These are phyloP conservation scores for Euzetes globulus DNA, from an alignment of 2,888 invertebrate genomes.

Conservation along the genomic window DNA sequence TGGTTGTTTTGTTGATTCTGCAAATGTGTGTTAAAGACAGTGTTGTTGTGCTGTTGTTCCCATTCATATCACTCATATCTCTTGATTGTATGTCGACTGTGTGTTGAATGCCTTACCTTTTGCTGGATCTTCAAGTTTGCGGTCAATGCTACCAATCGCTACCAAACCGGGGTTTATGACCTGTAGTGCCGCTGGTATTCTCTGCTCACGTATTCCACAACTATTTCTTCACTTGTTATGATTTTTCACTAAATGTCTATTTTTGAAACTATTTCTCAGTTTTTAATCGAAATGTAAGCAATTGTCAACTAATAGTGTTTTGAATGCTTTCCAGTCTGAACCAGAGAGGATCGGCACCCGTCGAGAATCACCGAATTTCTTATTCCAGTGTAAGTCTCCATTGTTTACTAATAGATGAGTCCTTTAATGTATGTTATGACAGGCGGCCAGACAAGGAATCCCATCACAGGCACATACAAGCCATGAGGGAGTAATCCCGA, in stretches of 20 bases:
- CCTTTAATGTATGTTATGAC: not conserved
- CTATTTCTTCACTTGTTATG: not conserved
- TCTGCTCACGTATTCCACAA: constrained; percentile 7
- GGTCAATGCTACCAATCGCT: constrained; percentile 12
- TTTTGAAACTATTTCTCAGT: not conserved
- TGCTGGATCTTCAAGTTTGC: constrained; percentile 24
- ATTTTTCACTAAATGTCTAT: not conserved
- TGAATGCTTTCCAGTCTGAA: not conserved
- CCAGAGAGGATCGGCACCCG: constrained; percentile 2
- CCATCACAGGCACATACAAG: not conserved
- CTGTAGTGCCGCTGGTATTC: not conserved
- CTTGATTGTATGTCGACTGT: constrained; percentile 1
- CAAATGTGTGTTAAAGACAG: not conserved
- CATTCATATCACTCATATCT: constrained; percentile 2
- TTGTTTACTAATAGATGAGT: not conserved
- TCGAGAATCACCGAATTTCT: not conserved
- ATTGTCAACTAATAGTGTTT: not conserved
- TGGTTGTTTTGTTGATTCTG: not conserved
- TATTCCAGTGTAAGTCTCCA: not conserved
- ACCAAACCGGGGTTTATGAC: constrained; percentile 12
- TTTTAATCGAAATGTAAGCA: not conserved
- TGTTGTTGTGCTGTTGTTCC: not conserved
- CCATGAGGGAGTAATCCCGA: not conserved
- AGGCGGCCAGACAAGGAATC: constrained; percentile 11
- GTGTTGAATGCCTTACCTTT: not conserved